Evolutionary conservation across 2,888 invertebrate species (phyloP), one percentile per base, ranked within the genome.

Genomic region (Lacanobia oleracea): DNA sequence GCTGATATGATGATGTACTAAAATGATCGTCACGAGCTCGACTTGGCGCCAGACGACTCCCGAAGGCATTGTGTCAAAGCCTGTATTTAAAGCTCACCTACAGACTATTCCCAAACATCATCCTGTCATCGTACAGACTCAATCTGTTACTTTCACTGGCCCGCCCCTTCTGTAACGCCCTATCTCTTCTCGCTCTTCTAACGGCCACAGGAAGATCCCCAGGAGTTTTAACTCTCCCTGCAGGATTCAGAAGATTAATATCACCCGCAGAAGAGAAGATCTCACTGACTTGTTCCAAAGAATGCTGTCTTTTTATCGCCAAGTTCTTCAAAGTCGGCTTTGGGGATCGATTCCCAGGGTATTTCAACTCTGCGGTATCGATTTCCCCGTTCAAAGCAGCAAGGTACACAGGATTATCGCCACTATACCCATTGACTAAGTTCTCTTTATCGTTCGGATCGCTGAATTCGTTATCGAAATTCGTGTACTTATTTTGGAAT

Each of bases 51-150:
- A 48, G n/a, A n/a, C n/a, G 12, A 37, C 12, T 33, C 14, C 2
- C 12, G 7, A 59, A 43, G 40, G 40, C 40, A 6, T 21, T 56
- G 0, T 14, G 0, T 18, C 14, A 10, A 51, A 67, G 6, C 27
- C 61, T 2, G 62, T 51, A 16, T 43, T 21, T 14, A 12, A 5
- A 33, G 16, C 5, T 45, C 62, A n/a, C 14, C 14, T 91, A 96
- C 85, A 96, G 87, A 87, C 95, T 96, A 84, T 96, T 96, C 0
- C 96, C 96, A 82, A 97, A 97, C 98, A 99, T 98, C 97, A 98
- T 98, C 57, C 98, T 96, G 90, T 99, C 99, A 87, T 98, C 98
- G 88, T 98, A 98, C 27, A 99, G 94, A 60, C 98, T 98, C 86
- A 99, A 97, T 80, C 99, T 97, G 81, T 97, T 97, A 57, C 97